Evolutionary conservation across 2,888 invertebrate species (phyloP).

Genomic region (Incurvaria masculella): DNA sequence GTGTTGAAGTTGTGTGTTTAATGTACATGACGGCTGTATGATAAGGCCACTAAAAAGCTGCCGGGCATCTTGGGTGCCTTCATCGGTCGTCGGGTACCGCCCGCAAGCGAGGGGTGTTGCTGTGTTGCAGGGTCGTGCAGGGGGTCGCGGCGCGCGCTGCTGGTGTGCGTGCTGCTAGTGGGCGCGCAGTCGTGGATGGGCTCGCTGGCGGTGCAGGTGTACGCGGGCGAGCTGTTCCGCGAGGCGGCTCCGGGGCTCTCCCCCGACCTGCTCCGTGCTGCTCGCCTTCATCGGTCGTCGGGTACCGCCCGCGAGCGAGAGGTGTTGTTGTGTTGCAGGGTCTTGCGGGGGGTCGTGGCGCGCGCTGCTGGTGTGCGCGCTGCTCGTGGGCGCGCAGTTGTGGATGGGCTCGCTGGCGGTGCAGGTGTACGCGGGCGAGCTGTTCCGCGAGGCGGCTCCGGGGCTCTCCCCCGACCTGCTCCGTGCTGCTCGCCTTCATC

Average conservation of each 20-base stretch:
- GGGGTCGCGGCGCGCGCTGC: slow-evolving; percentile 27
- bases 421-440: slow-evolving; percentile 47
- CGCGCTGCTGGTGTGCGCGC: slow-evolving; percentile 16
- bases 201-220: slow-evolving; percentile 41
- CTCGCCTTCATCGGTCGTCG: slow-evolving; percentile 56
- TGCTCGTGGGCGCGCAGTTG: slow-evolving; percentile 27
- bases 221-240: slow-evolving; percentile 51
- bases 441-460: slow-evolving; percentile 53
- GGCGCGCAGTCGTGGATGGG: slow-evolving; percentile 42
- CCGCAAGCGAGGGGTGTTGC: too few species aligned
- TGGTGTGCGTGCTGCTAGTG: slow-evolving; percentile 13
- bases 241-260: slow-evolving; percentile 47
- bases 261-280: slow-evolving; percentile 53
- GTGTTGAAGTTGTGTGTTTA: too few species aligned
- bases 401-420: slow-evolving; percentile 45
- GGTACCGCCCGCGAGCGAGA: too few species aligned
- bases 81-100: too few species aligned
- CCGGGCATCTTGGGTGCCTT: too few species aligned
- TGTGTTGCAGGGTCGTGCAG: slow-evolving; percentile 32
- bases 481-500: slow-evolving; percentile 57
- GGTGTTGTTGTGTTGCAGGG: too few species aligned
- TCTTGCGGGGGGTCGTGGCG: slow-evolving; percentile 35
- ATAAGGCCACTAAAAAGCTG: too few species aligned
- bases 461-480: slow-evolving; percentile 47
- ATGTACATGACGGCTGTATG: too few species aligned